These are phyloP conservation scores for Pycnonotus jocosus DNA, from an alignment of 2,113 vertebrate genomes.

Conservation along the genomic window DNA sequence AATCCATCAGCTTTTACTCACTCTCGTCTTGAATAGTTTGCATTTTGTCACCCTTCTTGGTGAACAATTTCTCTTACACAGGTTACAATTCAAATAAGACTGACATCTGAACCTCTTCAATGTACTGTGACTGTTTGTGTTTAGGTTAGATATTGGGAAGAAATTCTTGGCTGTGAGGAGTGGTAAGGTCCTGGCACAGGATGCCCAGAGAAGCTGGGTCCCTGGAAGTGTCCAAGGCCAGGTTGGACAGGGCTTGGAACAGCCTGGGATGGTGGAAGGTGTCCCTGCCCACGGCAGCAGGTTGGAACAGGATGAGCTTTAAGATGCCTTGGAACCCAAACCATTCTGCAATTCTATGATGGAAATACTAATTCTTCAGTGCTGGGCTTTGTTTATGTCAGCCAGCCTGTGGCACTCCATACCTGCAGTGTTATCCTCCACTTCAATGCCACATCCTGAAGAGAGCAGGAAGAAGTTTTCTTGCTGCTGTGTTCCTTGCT, in stretches of 20 bases:
- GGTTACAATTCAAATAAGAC: not conserved
- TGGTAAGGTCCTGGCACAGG: not conserved
- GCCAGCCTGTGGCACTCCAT: not conserved
- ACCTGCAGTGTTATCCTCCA: not conserved
- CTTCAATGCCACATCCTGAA: not conserved
- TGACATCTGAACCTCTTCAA: not conserved
- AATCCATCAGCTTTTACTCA: not conserved
- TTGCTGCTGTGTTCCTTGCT: not conserved
- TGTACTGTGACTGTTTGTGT: not conserved
- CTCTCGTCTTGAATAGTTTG: not conserved
- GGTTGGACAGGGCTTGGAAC: accelerated
- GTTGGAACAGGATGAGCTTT: not conserved
- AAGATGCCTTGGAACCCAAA: not conserved
- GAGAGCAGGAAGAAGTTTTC: not conserved
- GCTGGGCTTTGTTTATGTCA: not conserved
- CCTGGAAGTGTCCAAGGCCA: not conserved
- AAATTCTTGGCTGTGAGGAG: accelerated
- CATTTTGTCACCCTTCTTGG: not conserved
- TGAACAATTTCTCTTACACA: not conserved
- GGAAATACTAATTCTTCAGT: not conserved
- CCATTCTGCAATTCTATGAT: not conserved
- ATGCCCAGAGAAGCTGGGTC: not conserved
- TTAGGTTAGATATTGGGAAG: not conserved
- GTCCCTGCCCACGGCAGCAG: not conserved
- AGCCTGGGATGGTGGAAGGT: accelerated